Evolutionary conservation across 2,113 vertebrate genomes (phyloP), one percentile per base, ranked within the genome.

Genomic region (Macquaria ambigua): DNA sequence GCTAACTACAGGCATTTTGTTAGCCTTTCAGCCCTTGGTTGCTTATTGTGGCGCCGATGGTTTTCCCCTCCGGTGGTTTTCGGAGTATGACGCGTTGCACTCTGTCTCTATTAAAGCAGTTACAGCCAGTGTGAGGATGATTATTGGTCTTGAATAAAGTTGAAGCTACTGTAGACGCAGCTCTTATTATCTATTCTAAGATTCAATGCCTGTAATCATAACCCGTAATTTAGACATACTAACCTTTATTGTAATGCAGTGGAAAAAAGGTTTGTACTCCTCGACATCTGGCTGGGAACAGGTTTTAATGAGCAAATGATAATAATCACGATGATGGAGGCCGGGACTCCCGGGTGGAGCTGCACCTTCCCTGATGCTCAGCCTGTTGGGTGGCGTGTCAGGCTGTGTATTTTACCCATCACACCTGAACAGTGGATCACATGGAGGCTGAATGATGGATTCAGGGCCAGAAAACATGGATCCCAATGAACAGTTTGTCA

Each of bases 231-330:
- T 63, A 63, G 21, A 37, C n/a, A n/a, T 28, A 12, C 10, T 9
- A 15, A 6, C n/a, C 73, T 55, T 31, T 23, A 31, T 28, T 41
- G 6, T 55, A 0, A 25, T 9, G 46, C 28, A 20, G 12, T 74
- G 53, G 61, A 1, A 31, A 25, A 82, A 20, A 8, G 1, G 16
- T 55, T 41, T 28, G 3, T 8, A 52, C 25, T 61, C 3, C 0
- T 55, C 41, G 34, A 56, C 58, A 23, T 62, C 23, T 12, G 2
- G 11, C 43, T 43, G 41, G 37, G 46, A 68, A 34, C 64, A 34
- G 58, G 58, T 58, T 83, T 46, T 43, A 14, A 71, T 71, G 5
- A 77, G 66, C 46, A 46, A 14, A 71, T 62, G 0, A 58, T 64
- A 1, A 39, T 72, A 10, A 77, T 83, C 6, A n/a, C 11, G 16